Evolutionary conservation across 2,888 invertebrate species (phyloP).

Genomic region (Sphaerophoria rueppellii): DNA sequence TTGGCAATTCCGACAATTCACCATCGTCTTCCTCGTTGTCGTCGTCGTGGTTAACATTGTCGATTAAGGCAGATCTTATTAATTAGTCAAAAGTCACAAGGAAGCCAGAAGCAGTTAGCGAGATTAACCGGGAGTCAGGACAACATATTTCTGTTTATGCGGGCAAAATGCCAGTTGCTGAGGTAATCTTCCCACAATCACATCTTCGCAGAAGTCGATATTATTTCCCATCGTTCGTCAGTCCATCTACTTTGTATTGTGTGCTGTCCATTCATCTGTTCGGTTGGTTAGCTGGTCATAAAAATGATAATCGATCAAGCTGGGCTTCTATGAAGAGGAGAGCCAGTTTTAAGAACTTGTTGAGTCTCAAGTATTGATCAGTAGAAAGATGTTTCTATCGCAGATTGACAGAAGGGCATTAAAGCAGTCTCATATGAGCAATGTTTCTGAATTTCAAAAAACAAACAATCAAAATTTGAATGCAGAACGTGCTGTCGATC

Average conservation of each 20-base stretch:
- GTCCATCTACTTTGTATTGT: conserved; percentile 23
- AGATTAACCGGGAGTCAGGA: neutral
- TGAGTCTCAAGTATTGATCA: too few species aligned
- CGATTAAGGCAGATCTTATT: conserved; percentile 69
- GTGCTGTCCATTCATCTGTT: conserved; percentile 44
- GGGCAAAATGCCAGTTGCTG: conserved; percentile 10
- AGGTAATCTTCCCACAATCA: conserved; percentile 71
- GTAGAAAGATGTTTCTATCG: too few species aligned
- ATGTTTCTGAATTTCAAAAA: too few species aligned
- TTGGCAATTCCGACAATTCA: conserved; percentile 62
- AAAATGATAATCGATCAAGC: too few species aligned
- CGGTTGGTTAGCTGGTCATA: neutral
- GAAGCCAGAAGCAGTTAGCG: conserved; percentile 9
- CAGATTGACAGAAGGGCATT: too few species aligned
- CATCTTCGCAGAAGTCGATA: conserved; percentile 63
- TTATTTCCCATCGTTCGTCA: conserved; percentile 57
- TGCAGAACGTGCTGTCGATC: too few species aligned
- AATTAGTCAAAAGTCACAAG: conserved; percentile 71
- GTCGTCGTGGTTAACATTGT: conserved; percentile 26
- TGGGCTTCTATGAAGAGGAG: too few species aligned
- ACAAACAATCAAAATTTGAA: too few species aligned
- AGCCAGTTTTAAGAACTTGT: too few species aligned
- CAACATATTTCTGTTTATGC: conserved; percentile 19
- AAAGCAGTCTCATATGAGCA: too few species aligned
- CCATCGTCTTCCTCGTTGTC: neutral